Percentiles rank a stretch among this genome's conserved stretches.
Evolutionary conservation across 2,113 vertebrate genomes (phyloP).

Genomic region (Clarias batrachus): DNA sequence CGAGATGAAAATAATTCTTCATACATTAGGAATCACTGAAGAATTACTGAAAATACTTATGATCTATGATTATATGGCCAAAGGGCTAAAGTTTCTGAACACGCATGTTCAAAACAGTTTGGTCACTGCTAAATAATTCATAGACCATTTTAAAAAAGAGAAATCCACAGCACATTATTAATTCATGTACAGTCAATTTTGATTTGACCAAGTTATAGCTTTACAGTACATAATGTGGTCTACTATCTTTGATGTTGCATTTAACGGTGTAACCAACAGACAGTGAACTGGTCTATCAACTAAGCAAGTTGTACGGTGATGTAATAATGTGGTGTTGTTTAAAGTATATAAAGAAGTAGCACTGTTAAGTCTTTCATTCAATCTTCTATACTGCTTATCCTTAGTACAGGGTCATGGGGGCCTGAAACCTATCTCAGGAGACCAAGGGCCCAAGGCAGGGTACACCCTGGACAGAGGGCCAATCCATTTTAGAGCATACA

Average conservation of each 20-base stretch:
- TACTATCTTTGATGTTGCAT: not conserved
- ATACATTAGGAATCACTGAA: not conserved
- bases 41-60: not conserved
- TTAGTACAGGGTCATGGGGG: too few species aligned
- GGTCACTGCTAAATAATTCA: conserved; percentile 44
- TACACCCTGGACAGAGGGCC: too few species aligned
- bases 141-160: conserved; percentile 29
- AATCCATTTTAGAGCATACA: too few species aligned
- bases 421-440: too few species aligned
- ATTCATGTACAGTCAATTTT: conserved; percentile 44
- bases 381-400: too few species aligned
- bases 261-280: not conserved
- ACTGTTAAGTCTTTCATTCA: not conserved
- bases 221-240: not conserved
- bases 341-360: not conserved
- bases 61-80: not conserved
- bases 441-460: too few species aligned
- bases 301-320: not conserved
- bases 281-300: not conserved
- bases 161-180: conserved; percentile 35
- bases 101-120: conserved; percentile 19
- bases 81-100: not conserved
- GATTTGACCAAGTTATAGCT: conserved; percentile 1
- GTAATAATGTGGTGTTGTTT: not conserved
- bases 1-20: not conserved